A percentile compares a stretch with the other conserved stretches of the same genome.
These are phyloP conservation scores for Trichacis sp. DNA, from an alignment of 2,888 invertebrate genomes.

Conservation along the genomic window DNA sequence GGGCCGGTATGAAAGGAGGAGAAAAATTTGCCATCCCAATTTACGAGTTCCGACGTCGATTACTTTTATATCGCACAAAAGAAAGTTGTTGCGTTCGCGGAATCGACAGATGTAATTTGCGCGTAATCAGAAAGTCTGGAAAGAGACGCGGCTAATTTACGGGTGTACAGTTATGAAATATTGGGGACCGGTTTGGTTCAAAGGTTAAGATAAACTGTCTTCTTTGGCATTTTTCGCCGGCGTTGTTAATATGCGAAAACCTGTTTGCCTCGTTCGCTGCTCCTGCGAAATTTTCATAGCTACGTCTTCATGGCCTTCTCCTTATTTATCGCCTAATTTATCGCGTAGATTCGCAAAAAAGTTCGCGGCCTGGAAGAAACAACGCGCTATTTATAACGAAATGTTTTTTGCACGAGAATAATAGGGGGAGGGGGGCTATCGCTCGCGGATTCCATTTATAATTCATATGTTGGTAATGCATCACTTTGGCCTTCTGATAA, in stretches of 20 bases:
- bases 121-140: constrained; percentile 52
- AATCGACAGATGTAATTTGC: constrained; percentile 40
- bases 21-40: neutral
- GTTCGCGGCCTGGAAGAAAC: neutral
- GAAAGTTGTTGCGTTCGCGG: neutral
- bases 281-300: constrained; percentile 47
- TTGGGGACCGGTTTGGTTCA: constrained; percentile 48
- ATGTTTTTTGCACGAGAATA: constrained; percentile 57
- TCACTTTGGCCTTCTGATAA: constrained; percentile 56
- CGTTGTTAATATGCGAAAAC: constrained; percentile 48
- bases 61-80: too few species aligned
- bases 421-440: too few species aligned
- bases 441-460: constrained; percentile 56
- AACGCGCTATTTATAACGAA: constrained; percentile 46
- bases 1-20: neutral
- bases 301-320: constrained; percentile 41
- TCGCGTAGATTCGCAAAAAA: constrained; percentile 17
- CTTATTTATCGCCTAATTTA: constrained; percentile 38
- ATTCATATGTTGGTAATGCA: constrained; percentile 62
- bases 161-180: constrained; percentile 49
- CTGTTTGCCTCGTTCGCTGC: constrained; percentile 47
- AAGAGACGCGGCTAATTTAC: constrained; percentile 49
- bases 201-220: constrained; percentile 51
- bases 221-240: constrained; percentile 43
- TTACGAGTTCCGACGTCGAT: neutral